Conservation (phyloP, 2,888 invertebrate species). For the Drosophila falleni region DNA sequence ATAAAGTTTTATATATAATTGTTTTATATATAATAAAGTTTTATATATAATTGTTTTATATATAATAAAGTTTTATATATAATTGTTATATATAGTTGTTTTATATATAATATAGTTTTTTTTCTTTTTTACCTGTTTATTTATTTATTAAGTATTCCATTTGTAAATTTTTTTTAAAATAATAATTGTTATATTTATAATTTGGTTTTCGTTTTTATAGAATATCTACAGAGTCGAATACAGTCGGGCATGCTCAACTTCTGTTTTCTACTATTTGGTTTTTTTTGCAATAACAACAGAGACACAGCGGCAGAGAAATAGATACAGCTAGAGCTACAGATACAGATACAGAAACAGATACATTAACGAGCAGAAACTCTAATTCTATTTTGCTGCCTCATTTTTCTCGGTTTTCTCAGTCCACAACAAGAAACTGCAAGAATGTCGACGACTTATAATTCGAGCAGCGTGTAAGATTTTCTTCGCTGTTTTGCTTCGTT, state of each 20-base stretch:
- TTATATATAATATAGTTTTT: too few relatives aligned
- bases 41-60: too few relatives aligned
- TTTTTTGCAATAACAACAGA: slow-evolving; percentile 27
- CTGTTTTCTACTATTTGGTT: neutral
- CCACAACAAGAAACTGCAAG: slow-evolving; percentile 42
- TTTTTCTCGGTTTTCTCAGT: slow-evolving; percentile 49
- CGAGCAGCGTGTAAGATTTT: slow-evolving; percentile 72
- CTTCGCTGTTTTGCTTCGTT: slow-evolving; percentile 42
- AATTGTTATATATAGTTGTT: too few relatives aligned
- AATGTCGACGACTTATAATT: slow-evolving; percentile 79
- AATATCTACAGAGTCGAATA: neutral
- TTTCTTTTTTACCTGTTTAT: too few relatives aligned
- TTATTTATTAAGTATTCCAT: too few relatives aligned
- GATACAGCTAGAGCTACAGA: slow-evolving; percentile 6
- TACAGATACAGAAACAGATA: slow-evolving; percentile 23
- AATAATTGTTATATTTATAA: too few relatives aligned
- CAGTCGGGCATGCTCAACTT: neutral
- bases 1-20: too few relatives aligned
- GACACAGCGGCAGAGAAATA: slow-evolving; percentile 13
- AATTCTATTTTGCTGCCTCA: slow-evolving; percentile 76
- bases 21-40: too few relatives aligned
- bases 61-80: too few relatives aligned
- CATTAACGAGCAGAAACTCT: slow-evolving; percentile 45
- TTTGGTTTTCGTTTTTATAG: neutral
- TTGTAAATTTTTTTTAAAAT: too few relatives aligned